Evolutionary conservation across 2,113 vertebrate species (phyloP), one percentile per base, ranked within the genome.

Genomic region (Maylandia zebra): DNA sequence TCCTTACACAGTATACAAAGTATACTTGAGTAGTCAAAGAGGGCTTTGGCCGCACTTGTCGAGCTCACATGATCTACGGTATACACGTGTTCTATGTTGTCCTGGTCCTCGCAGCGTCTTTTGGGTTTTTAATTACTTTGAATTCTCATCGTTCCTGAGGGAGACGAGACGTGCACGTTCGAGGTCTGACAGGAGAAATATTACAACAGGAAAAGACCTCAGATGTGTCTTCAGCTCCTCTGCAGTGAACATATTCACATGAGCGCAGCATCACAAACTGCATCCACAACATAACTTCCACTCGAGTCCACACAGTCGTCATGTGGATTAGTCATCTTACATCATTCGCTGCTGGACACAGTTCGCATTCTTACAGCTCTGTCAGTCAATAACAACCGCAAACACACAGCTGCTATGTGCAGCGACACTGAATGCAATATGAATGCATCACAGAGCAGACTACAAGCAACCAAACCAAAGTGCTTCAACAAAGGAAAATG

Each of bases 111-210:
- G 90, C 38, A 81, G 52, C 53, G 30, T 89, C 87, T 78, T 76
- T 50, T 83, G 84, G 56, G 53, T 91, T 86, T 86, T 48, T 92
- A 91, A 94, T 93, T 94, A 91, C 91, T 95, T 89, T 79, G 34
- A 81, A 88, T 91, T 83, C 64, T 86, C 86, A 5, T 87, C 32
- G 17, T 85, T 88, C 89, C 88, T 19, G 19, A 41, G 87, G 82
- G 89, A 83, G 48, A 81, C 38, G 80, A 57, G 82, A 84, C 45
- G 80, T 64, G 36, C 38, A 64, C 34, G 85, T 84, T 64, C 45
- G 59, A 69, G 84, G 86, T 86, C 84, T 86, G 88, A 50, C 22
- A 11, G 86, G 80, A 83, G 79, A 84, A 55, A 66, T 12, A 55
- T 52, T 81, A 66, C 80, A 85, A 81, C 34, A 71, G 19, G 48